Base-by-base conservation (phyloP, 2,888 invertebrate species). In the Congeria kusceri region DNA sequence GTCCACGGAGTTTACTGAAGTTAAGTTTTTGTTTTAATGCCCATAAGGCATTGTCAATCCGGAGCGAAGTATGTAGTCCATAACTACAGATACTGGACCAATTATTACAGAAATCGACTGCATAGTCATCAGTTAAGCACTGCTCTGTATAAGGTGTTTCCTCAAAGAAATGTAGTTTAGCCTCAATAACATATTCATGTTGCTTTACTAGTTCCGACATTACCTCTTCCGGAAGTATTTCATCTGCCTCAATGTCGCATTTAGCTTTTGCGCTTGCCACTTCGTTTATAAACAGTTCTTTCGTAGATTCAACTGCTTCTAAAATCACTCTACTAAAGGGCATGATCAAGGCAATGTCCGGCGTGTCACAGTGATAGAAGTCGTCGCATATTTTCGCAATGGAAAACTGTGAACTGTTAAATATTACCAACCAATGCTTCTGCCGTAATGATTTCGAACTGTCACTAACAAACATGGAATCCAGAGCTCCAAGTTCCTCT, bases 321-420 rank as follows among this genome's bases (percentile, higher is more conserved):
- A 72, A 70, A 0, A 79, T 25, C 0, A 66, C 4, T 11, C 29
- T 28, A 59, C 81, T 79, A 47, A 82, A 74, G 25, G 84, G 84
- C 73, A 80, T 77, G 5, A 47, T 66, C 18, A 79, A 29, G 23
- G 18, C 5, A 0, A 74, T 18, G 63, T 69, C 59, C n/a, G 59
- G 23, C 0, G 75, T 66, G 5, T 29, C 57, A 53, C 81, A 77
- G 3, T 47, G 64, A 44, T 78, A 84, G 44, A 77, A 80, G 39
- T 81, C 82, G 20, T 82, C 82, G 11, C 82, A 79, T 9, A 70
- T 53, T 39, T 76, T 27, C 15, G 39, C 27, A n/a, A 85, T 67
- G 9, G 68, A 20, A 46, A 77, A 65, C 3, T 32, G 32, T 1
- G 47, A 18, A 25, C 73, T 67, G 0, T 53, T 11, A 29, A 80